These are phyloP conservation scores for Drosophila rhopaloa DNA, from an alignment of 1,140 invertebrate genomes.

Conservation along the genomic window DNA sequence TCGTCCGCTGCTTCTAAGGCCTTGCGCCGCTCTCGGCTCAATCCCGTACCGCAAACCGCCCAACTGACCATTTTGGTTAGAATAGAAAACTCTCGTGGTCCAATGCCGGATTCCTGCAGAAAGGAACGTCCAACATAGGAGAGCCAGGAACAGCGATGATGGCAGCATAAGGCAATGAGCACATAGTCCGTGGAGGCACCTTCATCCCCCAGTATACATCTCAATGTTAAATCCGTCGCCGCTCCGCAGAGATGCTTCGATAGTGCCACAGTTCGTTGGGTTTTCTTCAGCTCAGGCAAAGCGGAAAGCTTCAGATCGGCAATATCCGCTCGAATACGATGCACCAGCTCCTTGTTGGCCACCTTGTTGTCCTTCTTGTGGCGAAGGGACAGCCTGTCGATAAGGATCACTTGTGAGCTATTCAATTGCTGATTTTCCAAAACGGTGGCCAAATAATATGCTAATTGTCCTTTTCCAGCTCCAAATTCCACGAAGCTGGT, in stretches of 20 bases:
- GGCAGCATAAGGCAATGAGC: slow-evolving; percentile 94
- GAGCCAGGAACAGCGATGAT: slow-evolving; percentile 91
- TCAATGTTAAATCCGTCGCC: slow-evolving; percentile 91
- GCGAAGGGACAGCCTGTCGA: slow-evolving; percentile 91
- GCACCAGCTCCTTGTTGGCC: slow-evolving; percentile 85
- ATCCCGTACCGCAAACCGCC: slow-evolving; percentile 91
- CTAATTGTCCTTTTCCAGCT: slow-evolving; percentile 92
- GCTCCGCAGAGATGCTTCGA: slow-evolving; percentile 95
- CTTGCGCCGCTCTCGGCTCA: slow-evolving; percentile 84
- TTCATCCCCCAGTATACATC: slow-evolving; percentile 85
- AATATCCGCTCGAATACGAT: slow-evolving; percentile 90
- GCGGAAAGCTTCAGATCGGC: slow-evolving; percentile 88
- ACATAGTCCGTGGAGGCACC: slow-evolving; percentile 86
- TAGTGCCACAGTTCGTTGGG: slow-evolving; percentile 87
- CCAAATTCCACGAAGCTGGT: slow-evolving; percentile 94
- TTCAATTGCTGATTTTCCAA: slow-evolving; percentile 83
- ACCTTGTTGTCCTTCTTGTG: slow-evolving; percentile 92
- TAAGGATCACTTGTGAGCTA: slow-evolving; percentile 87
- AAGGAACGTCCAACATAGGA: slow-evolving; percentile 89
- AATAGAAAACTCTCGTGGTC: slow-evolving; percentile 89
- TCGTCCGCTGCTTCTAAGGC: slow-evolving; percentile 70
- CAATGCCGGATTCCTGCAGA: slow-evolving; percentile 86
- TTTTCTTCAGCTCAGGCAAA: slow-evolving; percentile 85
- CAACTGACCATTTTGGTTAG: slow-evolving; percentile 92
- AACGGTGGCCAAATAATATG: slow-evolving; percentile 89